A percentile compares a stretch with the other conserved stretches of the same genome.
Conservation (phyloP, 2,113 vertebrate genomes). For the Plotosus lineatus region DNA sequence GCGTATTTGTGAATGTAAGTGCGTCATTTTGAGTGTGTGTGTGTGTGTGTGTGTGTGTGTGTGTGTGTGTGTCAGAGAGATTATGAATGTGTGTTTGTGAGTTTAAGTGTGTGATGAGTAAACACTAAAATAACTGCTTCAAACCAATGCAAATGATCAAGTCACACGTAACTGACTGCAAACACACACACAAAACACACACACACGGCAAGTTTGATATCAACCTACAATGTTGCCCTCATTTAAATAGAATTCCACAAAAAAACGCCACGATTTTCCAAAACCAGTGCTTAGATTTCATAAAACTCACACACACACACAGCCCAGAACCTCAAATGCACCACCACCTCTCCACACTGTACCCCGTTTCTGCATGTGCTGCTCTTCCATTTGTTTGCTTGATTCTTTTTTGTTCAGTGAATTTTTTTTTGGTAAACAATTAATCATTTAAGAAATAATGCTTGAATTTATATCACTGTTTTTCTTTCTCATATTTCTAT, state of each 20-base stretch:
- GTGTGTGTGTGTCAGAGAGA: background rate
- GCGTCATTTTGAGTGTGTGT: background rate
- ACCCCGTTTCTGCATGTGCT: no score
- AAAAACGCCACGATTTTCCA: background rate
- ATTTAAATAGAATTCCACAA: background rate
- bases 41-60: conserved; percentile 12
- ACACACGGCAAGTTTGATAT: background rate
- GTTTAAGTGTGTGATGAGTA: background rate
- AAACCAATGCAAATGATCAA: background rate
- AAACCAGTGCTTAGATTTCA: background rate
- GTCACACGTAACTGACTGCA: background rate
- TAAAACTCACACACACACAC: no score
- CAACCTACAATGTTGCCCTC: background rate
- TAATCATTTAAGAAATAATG: no score
- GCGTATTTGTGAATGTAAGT: no score
- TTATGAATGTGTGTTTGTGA: background rate
- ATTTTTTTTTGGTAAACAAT: no score
- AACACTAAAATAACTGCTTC: background rate
- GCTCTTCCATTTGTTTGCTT: no score
- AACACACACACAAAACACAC: background rate
- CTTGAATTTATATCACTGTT: no score
- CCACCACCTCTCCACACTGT: no score
- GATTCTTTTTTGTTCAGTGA: no score
- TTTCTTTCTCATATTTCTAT: background rate
- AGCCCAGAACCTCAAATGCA: no score